A percentile compares a stretch with the other conserved stretches of the same genome.
Conservation (phyloP, 2,797 vertebrate species). For the Lerista edwardsae region DNA sequence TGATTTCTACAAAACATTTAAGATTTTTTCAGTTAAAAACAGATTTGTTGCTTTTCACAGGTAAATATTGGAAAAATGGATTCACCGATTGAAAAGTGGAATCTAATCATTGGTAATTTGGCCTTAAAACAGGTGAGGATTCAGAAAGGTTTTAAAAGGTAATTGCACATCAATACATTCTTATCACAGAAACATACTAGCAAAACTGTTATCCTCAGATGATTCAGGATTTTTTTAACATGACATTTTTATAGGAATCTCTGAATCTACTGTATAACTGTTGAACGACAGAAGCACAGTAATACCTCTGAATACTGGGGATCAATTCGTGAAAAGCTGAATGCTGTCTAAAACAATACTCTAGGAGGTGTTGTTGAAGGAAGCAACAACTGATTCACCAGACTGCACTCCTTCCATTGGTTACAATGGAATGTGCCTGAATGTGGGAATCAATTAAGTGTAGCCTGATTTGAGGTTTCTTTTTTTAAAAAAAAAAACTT, state of each 20-base stretch:
- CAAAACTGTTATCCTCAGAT: background rate
- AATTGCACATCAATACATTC: background rate
- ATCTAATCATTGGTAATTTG: slow-evolving; percentile 95
- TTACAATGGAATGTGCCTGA: no score
- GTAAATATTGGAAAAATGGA: slow-evolving; percentile 99
- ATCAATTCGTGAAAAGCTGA: no score
- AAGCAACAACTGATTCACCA: no score
- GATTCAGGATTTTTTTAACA: background rate
- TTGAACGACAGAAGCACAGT: background rate
- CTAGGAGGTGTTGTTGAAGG: no score
- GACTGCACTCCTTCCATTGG: no score
- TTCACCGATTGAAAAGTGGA: slow-evolving; percentile 98
- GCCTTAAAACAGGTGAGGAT: slow-evolving; percentile 93
- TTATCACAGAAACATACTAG: background rate
- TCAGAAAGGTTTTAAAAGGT: background rate
- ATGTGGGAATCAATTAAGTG: no score
- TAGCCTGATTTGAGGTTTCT: no score
- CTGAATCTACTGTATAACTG: no score
- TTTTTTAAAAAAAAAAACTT: no score
- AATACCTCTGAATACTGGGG: no score
- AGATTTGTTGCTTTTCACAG: slow-evolving; percentile 72
- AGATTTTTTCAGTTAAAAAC: slow-evolving; percentile 14
- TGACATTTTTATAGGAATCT: background rate
- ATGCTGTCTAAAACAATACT: no score
- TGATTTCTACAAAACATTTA: background rate